phyloP scores from a whole-genome alignment of 1,140 invertebrate species.

The Drosophila burlai region DNA sequence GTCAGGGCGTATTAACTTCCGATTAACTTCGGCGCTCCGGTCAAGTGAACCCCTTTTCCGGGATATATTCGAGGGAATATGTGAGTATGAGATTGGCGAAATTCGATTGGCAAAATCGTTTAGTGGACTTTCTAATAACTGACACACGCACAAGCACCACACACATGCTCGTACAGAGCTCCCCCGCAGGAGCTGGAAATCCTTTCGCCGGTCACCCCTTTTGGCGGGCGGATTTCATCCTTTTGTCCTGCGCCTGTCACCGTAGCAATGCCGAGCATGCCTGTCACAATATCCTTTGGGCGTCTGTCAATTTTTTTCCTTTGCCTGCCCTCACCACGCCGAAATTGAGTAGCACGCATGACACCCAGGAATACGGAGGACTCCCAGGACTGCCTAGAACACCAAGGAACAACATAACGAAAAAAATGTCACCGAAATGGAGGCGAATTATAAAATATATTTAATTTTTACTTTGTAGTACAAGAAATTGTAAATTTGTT shows the following conservation, averaged over 20 bases:
- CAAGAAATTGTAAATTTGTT: neutral
- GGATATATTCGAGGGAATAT: neutral
- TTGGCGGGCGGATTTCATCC: constrained; percentile 42
- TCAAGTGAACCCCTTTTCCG: constrained; percentile 72
- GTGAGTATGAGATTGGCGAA: constrained; percentile 57
- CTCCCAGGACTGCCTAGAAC: constrained; percentile 35
- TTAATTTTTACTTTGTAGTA: neutral
- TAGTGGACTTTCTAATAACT: constrained; percentile 76
- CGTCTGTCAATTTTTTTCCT: constrained; percentile 62
- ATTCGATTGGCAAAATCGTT: constrained; percentile 83
- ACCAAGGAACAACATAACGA: constrained; percentile 25
- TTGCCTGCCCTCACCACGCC: constrained; percentile 29
- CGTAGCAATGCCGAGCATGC: constrained; percentile 63
- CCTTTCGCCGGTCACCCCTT: constrained; percentile 60
- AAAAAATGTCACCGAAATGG: constrained; percentile 36
- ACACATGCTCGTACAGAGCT: neutral
- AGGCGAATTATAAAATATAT: neutral
- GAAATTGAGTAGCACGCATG: constrained; percentile 78
- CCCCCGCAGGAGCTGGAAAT: constrained; percentile 45
- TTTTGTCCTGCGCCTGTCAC: constrained; percentile 63
- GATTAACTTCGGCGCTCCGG: constrained; percentile 75
- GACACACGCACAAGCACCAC: constrained; percentile 20
- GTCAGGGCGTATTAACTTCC: constrained; percentile 81
- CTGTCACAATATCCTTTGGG: constrained; percentile 84
- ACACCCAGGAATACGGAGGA: constrained; percentile 50